Conservation (phyloP, 2,797 vertebrate species). For the Pangasius macronema region DNA sequence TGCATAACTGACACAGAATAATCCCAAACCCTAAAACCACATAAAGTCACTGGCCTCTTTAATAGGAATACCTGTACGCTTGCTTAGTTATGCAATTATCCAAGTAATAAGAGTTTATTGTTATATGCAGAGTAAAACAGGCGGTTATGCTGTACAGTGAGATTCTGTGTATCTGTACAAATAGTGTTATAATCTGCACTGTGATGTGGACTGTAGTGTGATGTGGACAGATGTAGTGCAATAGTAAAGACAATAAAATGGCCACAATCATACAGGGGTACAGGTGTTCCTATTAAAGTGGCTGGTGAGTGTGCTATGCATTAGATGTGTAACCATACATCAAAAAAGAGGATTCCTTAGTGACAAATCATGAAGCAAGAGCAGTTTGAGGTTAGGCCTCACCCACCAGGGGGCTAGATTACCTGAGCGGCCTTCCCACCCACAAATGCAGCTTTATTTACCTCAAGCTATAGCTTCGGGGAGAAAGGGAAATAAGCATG, state of each 20-base stretch:
- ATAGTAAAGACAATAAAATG: not conserved
- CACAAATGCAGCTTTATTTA: not conserved
- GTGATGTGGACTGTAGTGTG: not conserved
- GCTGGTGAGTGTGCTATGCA: not conserved
- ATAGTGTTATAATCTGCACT: not conserved
- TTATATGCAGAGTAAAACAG: not conserved
- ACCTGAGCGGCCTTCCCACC: not conserved
- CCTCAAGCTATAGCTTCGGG: not conserved
- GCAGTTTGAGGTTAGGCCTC: not conserved
- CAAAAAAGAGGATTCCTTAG: not conserved
- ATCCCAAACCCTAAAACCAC: not conserved
- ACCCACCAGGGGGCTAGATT: not conserved
- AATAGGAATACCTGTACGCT: not conserved
- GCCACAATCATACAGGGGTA: not conserved
- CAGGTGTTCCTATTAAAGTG: not conserved
- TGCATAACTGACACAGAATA: not conserved
- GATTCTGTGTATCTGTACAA: not conserved
- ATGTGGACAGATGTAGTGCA: not conserved
- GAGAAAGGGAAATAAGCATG: not conserved
- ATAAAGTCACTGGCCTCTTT: not conserved
- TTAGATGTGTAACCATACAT: not conserved
- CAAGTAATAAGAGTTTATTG: not conserved
- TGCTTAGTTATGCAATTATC: not conserved
- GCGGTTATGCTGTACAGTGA: not conserved
- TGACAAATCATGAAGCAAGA: not conserved